Evolutionary conservation across 1,140 invertebrate genomes (phyloP).

Genomic region (Grapholita molesta): DNA sequence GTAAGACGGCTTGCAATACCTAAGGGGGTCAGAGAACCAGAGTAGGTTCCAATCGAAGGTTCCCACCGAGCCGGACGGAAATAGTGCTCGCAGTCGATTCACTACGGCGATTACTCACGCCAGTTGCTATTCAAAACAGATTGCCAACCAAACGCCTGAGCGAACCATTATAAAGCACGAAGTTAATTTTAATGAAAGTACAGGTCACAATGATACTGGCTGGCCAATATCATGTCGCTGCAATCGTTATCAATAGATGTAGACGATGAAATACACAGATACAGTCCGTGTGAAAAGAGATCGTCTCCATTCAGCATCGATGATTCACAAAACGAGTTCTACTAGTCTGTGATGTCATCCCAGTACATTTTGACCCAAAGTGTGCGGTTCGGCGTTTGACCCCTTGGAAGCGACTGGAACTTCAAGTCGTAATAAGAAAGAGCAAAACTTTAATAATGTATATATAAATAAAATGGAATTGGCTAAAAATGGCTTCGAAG

Average conservation of each 20-base stretch:
- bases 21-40: slow-evolving; percentile 50
- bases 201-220: neutral
- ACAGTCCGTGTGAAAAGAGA: slow-evolving; percentile 19
- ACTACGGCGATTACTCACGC: slow-evolving; percentile 49
- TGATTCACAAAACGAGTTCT: neutral
- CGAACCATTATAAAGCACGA: neutral
- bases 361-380: neutral
- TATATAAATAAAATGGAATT: too few relatives aligned
- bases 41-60: slow-evolving; percentile 34
- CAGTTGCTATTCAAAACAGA: neutral
- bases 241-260: neutral
- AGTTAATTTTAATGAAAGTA: neutral
- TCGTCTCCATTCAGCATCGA: slow-evolving; percentile 18
- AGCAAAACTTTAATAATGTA: too few relatives aligned
- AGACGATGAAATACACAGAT: neutral
- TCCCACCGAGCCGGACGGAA: slow-evolving; percentile 51
- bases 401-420: neutral
- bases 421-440: too few relatives aligned
- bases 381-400: neutral
- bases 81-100: slow-evolving; percentile 49
- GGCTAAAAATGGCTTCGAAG: too few relatives aligned
- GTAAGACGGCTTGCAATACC: slow-evolving; percentile 30
- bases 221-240: too few relatives aligned
- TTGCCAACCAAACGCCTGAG: neutral
- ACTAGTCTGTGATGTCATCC: neutral